Evolutionary conservation across 2,888 invertebrate species (phyloP).

Genomic region (Diaperis boleti): DNA sequence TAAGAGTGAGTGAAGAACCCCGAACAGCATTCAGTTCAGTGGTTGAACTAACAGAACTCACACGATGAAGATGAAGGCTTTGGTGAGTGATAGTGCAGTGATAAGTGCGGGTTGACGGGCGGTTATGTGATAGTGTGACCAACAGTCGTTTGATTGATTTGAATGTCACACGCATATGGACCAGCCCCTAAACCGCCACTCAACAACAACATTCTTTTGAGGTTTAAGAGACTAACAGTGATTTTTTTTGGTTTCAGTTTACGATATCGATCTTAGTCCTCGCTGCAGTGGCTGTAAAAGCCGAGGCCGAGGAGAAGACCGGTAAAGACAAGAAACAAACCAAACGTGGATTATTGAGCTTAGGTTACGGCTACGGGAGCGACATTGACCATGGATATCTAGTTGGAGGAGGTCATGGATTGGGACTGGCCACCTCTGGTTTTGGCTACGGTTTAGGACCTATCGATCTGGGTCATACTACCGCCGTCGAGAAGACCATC

Average conservation of each 20-base stretch:
- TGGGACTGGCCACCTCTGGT: constrained; percentile 19
- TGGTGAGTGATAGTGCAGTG: constrained; percentile 63
- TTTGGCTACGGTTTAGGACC: constrained; percentile 45
- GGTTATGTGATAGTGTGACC: constrained; percentile 6
- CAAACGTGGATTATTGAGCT: constrained; percentile 83
- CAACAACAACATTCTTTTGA: too few relatives aligned
- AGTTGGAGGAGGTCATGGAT: constrained; percentile 72
- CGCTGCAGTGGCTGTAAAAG: constrained; percentile 74
- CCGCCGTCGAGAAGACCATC: constrained; percentile 73
- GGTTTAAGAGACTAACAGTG: too few relatives aligned
- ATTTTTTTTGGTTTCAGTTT: constrained; percentile 69
- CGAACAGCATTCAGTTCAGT: constrained; percentile 72
- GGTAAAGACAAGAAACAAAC: constrained; percentile 79
- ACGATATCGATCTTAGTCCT: constrained; percentile 81
- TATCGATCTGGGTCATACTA: constrained; percentile 64
- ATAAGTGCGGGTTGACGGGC: constrained; percentile 17
- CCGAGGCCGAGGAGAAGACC: constrained; percentile 78
- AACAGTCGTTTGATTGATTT: too few relatives aligned
- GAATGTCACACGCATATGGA: too few relatives aligned
- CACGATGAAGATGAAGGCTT: constrained; percentile 66
- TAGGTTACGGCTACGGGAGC: constrained; percentile 85
- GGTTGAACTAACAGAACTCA: constrained; percentile 66
- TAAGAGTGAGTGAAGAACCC: constrained; percentile 69
- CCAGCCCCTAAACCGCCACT: too few relatives aligned
- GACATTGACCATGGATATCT: constrained; percentile 80